Evolutionary conservation across 2,797 vertebrate species (phyloP), one percentile per base, ranked within the genome.

Genomic region (Varecia variegata): DNA sequence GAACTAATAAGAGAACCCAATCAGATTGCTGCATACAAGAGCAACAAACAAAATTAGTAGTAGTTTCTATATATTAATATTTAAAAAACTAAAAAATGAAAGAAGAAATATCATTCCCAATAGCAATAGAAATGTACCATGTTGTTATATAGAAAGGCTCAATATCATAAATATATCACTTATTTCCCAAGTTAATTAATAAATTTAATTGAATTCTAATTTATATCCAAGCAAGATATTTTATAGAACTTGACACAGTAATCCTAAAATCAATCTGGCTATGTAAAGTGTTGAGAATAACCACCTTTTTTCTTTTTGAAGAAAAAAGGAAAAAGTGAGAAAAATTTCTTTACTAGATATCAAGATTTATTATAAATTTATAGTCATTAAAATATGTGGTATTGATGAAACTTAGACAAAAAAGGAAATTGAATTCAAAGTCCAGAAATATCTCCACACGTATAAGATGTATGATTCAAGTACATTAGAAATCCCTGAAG

Each of bases 181-280:
- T 52, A 23, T 92, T 54, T 65, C 45, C 35, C 52, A 89, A 84
- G 62, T 62, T 83, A 89, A 62, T 62, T 88, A 77, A 84, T 15
- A 93, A 95, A 84, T 68, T 89, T 32, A 89, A 88, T 88, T 67
- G 35, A 88, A 77, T 83, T 92, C 20, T 89, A 56, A 77, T 0
- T 79, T 32, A 79, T 77, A 47, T 89, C 32, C 20, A 79, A 84
- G 18, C 45, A 84, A 83, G 70, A 76, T 47, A 82, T 76, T 95
- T 60, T 88, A 45, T 77, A 77, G 68, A 77, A 84, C 18, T 93
- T 93, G 32, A 76, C 18, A 58, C 9, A 23, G 50, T 77, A 67
- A 79, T 71, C 45, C 73, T 85, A 21, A 85, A 71, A 62, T 47
- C 47, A 35, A 89, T 84, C 86, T 79, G 56, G 52, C 52, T 85